Base-by-base conservation (phyloP, 2,113 vertebrate species). In the Centrocercus urophasianus region DNA sequence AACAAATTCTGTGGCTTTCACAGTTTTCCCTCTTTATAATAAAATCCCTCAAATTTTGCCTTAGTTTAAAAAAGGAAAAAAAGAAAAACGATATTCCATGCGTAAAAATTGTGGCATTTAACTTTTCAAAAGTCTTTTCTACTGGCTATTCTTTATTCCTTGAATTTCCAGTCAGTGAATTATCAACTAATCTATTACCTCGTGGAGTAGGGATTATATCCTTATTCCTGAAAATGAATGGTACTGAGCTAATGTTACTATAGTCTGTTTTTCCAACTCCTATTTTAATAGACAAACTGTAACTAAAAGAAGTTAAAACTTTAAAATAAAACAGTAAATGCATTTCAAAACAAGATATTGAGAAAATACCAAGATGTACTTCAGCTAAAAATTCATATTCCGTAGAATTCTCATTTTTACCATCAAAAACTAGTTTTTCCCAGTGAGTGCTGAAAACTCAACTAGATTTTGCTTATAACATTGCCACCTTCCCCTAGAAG, bases 151-250 rank as follows among this genome's bases (percentile, higher is more conserved):
- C 88, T 70, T 74, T 67, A 86, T 89, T 89, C 71, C 71, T 92
- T 94, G 63, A 69, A 82, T 79, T 90, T 87, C 47, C 67, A 89
- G 91, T 42, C 77, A 85, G 91, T 95, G 93, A 96, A 96, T 95
- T 95, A 96, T 95, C 95, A 96, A 96, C 93, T 82, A 91, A 85
- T 94, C 94, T 95, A 96, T 95, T 71, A 87, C 67, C 28, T 85
- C 74, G 79, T 54, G 61, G 75, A 89, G 54, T 60, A 86, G 50
- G 74, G 71, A 95, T 95, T 94, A 94, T 86, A 79, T 85, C 78
- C 91, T 93, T 95, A 91, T 87, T 91, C 91, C 87, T 89, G 81
- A 94, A 93, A 94, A 96, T 80, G 78, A 94, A 94, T 93, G 87
- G 42, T 91, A 91, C 91, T 95, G 78, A 94, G 87, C 84, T 82